Evolutionary conservation across 2,113 vertebrate species (phyloP).

Genomic region (Platysteira castanea): DNA sequence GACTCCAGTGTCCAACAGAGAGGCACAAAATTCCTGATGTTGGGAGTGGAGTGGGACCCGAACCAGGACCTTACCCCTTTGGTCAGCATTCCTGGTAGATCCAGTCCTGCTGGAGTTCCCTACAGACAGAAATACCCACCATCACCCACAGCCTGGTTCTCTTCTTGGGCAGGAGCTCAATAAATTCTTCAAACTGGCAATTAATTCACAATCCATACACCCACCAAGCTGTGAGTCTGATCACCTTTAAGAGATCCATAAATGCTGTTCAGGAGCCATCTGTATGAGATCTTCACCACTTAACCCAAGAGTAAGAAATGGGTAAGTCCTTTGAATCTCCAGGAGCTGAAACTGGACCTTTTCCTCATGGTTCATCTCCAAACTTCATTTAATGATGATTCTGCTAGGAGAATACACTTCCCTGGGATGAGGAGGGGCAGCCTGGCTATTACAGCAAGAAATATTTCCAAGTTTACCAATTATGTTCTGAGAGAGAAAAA

Average conservation of each 20-base stretch:
- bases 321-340: background rate
- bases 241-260: background rate
- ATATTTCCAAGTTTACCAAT: background rate
- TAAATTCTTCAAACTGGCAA: background rate
- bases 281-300: background rate
- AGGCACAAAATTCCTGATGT: background rate
- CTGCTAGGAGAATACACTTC: background rate
- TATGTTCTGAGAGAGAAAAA: background rate
- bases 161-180: background rate
- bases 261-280: background rate
- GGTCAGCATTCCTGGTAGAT: background rate
- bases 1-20: background rate
- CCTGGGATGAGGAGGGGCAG: background rate
- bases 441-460: background rate
- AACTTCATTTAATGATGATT: background rate
- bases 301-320: background rate
- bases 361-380: background rate
- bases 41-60: background rate
- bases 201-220: background rate
- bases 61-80: background rate
- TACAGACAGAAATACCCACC: too few relatives aligned
- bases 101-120: background rate
- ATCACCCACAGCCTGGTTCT: background rate
- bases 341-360: background rate
- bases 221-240: background rate